A percentile compares a stretch with the other conserved stretches of the same genome.
These are phyloP conservation scores for Meloidogyne hapla DNA, from an alignment of 1,140 invertebrate genomes.

Conservation along the genomic window DNA sequence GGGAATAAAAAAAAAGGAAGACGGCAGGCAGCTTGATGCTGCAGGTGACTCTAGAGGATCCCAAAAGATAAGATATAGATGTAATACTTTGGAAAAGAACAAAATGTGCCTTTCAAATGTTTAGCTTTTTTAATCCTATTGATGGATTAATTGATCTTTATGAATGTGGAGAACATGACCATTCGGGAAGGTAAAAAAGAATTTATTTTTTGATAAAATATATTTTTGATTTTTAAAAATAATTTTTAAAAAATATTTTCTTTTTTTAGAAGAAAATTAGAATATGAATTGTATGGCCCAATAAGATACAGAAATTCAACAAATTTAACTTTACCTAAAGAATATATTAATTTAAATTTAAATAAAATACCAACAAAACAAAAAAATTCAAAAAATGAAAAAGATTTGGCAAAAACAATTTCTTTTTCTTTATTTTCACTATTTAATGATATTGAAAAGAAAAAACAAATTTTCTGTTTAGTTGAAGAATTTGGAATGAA, in stretches of 20 bases:
- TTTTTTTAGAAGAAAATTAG: constrained; percentile 17
- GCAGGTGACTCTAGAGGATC: too few species aligned
- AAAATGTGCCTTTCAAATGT: constrained; percentile 30
- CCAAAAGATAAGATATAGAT: constrained; percentile 23
- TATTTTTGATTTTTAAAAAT: too few species aligned
- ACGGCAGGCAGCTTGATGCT: too few species aligned
- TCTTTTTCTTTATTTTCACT: background rate
- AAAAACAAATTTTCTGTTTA: background rate
- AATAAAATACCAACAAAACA: constrained; percentile 9
- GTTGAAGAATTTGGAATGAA: background rate
- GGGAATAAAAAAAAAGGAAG: too few species aligned
- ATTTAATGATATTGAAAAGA: background rate
- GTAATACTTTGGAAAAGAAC: constrained; percentile 30
- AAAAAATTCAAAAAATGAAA: background rate
- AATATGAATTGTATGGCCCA: constrained; percentile 22
- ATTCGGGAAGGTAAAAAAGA: constrained; percentile 19
- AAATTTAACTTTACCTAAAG: background rate
- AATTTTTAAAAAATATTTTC: background rate
- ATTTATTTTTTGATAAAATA: too few species aligned
- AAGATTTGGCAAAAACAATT: background rate
- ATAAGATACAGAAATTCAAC: background rate
- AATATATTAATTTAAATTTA: background rate
- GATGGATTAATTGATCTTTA: constrained; percentile 24
- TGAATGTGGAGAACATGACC: constrained; percentile 22
- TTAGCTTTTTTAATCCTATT: constrained; percentile 12